Percentiles rank a stretch among this genome's conserved stretches.
These are phyloP conservation scores for Zaprionus tsacasi DNA, from an alignment of 1,140 invertebrate species.

Conservation along the genomic window DNA sequence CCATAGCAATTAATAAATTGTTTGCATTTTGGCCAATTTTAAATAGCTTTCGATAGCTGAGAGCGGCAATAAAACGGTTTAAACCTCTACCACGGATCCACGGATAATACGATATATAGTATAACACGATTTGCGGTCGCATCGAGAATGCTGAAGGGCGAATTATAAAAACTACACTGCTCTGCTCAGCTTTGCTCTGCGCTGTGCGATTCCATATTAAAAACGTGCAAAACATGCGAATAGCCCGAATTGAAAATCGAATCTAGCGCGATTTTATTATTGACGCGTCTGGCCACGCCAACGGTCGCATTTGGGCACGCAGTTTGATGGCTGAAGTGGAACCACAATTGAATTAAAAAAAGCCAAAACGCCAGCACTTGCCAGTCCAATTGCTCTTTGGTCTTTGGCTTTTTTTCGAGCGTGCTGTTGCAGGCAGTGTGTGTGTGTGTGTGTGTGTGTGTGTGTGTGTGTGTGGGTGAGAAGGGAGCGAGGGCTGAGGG, in stretches of 20 bases:
- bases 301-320: slow-evolving; percentile 17
- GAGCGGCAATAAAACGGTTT: neutral
- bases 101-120: slow-evolving; percentile 4
- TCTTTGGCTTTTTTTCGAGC: neutral
- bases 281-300: slow-evolving; percentile 15
- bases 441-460: no score
- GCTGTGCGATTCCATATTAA: slow-evolving; percentile 31
- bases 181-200: no score
- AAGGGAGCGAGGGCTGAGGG: neutral
- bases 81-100: neutral
- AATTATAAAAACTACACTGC: slow-evolving; percentile 29
- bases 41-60: slow-evolving; percentile 6
- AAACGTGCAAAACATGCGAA: slow-evolving; percentile 51
- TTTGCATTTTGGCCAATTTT: neutral
- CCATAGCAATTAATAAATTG: slow-evolving; percentile 15
- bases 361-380: slow-evolving; percentile 24
- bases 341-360: slow-evolving; percentile 21
- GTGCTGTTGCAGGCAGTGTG: neutral
- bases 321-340: slow-evolving; percentile 17
- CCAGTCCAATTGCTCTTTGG: slow-evolving; percentile 22
- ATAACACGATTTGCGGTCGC: slow-evolving; percentile 40
- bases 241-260: slow-evolving; percentile 20
- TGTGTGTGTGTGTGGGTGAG: no score
- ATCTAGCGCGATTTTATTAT: slow-evolving; percentile 39
- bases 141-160: slow-evolving; percentile 19